Base-by-base conservation (phyloP, 1,140 invertebrate genomes). In the Cyclina sinensis region DNA sequence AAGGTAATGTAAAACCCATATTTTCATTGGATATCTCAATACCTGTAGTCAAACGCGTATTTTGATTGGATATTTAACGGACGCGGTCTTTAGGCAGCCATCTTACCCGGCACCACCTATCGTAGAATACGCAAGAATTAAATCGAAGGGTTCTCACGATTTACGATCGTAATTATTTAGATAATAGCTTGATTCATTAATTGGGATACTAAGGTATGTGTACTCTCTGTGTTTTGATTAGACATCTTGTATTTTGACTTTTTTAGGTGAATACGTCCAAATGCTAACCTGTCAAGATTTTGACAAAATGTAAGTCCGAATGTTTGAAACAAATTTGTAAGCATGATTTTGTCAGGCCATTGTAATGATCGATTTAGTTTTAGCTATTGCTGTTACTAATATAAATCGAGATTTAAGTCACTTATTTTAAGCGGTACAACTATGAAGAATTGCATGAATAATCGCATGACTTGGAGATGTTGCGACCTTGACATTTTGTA, bases 31-130 rank as follows among this genome's bases (percentile, higher is more conserved):
- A 1, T 70, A 37, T 18, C 14, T 4, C 24, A 1, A 21, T 11
- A 18, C 35, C 11, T 21, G 18, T 21, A 3, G 16, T 30, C 12
- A 70, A 37, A 70, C 14, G 4, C 32, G 12, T 5, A 18, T 37
- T 70, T 70, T 70, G 9, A 70, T 70, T 70, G 65, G 65, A 37
- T 62, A 62, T n/a, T 37, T 30, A 30, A 5, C 16, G 65, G 65
- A 35, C 14, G 32, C 37, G n/a, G 32, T 70, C 65, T 5, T 65
- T 14, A 18, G 65, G 65, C 65, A 70, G 65, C 65, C 65, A 70
- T 70, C 37, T 70, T 37, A 30, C 32, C 65, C 65, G 65, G 65
- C 32, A 70, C 30, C 65, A 70, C 35, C 65, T 70, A 70, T 70
- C 57, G 5, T 5, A 54, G 12, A 18, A 7, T 18, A 2, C 21